phyloP scores from a whole-genome alignment of 2,888 invertebrate genomes.

The Epistrophe grossulariae region DNA sequence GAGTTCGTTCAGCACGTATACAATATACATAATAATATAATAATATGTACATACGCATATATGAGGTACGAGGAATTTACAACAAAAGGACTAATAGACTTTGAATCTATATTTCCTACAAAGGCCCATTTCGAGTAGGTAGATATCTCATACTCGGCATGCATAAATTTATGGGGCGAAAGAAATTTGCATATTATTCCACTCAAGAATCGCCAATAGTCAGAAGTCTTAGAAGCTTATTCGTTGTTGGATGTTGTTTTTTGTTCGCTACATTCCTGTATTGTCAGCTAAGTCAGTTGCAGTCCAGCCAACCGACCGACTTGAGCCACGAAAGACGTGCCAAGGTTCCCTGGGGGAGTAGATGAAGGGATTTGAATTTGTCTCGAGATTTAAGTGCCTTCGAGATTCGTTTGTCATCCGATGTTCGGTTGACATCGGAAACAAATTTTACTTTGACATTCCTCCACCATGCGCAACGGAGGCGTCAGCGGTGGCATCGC shows the following conservation, averaged over 20 bases:
- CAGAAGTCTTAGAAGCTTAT: conserved; percentile 45
- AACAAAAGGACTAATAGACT: conserved; percentile 46
- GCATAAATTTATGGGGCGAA: conserved; percentile 9
- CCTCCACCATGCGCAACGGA: conserved; percentile 25
- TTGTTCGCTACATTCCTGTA: conserved; percentile 62
- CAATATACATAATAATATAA: too few relatives aligned
- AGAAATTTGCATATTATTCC: conserved; percentile 63
- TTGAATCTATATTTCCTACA: conserved; percentile 49
- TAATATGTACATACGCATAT: not conserved
- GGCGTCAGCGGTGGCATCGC: conserved; percentile 14
- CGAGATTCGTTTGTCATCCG: conserved; percentile 73
- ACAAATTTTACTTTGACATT: conserved; percentile 74
- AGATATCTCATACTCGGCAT: not conserved
- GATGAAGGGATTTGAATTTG: conserved; percentile 43
- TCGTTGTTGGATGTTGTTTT: conserved; percentile 24
- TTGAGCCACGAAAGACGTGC: conserved; percentile 20
- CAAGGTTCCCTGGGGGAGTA: conserved; percentile 58
- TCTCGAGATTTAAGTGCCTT: conserved; percentile 70
- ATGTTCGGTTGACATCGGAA: conserved; percentile 72
- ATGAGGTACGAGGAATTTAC: conserved; percentile 6
- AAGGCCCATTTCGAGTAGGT: not conserved
- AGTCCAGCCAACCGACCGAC: not conserved
- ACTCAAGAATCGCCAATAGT: conserved; percentile 51
- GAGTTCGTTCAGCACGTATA: conserved; percentile 16
- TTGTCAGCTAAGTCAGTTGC: conserved; percentile 34